phyloP scores from a whole-genome alignment of 2,888 invertebrate genomes.

The Philaethria dido region DNA sequence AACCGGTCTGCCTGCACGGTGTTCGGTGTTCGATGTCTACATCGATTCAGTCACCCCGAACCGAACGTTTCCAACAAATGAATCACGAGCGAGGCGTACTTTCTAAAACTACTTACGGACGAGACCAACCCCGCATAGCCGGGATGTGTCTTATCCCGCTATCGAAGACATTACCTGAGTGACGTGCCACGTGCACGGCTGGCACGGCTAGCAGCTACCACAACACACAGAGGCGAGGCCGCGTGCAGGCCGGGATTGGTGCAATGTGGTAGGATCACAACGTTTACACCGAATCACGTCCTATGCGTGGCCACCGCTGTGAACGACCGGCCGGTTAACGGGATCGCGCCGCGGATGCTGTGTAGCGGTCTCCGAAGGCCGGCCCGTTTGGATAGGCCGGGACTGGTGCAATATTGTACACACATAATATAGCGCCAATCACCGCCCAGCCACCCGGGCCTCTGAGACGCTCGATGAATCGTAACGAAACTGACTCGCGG shows the following conservation, averaged over 20 bases:
- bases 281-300: constrained; percentile 82
- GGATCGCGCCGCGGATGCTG: constrained; percentile 80
- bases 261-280: constrained; percentile 81
- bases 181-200: constrained; percentile 14
- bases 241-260: constrained; percentile 84
- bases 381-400: constrained; percentile 84
- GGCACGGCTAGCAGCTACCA: constrained; percentile 51
- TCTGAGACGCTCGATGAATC: constrained; percentile 47
- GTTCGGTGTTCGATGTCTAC: constrained; percentile 59
- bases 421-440: constrained; percentile 82
- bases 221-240: constrained; percentile 64
- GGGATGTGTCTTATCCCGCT: background rate
- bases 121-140: constrained; percentile 1
- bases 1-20: constrained; percentile 73
- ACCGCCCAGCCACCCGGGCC: constrained; percentile 81
- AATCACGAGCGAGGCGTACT: constrained; percentile 56
- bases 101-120: constrained; percentile 42
- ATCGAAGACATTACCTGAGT: constrained; percentile 46
- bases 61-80: constrained; percentile 72
- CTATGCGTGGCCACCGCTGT: constrained; percentile 82
- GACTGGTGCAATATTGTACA: constrained; percentile 84
- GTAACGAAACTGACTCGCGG: constrained; percentile 28
- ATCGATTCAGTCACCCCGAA: constrained; percentile 71
- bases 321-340: constrained; percentile 79
- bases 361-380: constrained; percentile 75